A percentile compares a stretch with the other conserved stretches of the same genome.
These are phyloP conservation scores for Mylabris sibirica DNA, from an alignment of 2,888 invertebrate genomes.

Conservation along the genomic window DNA sequence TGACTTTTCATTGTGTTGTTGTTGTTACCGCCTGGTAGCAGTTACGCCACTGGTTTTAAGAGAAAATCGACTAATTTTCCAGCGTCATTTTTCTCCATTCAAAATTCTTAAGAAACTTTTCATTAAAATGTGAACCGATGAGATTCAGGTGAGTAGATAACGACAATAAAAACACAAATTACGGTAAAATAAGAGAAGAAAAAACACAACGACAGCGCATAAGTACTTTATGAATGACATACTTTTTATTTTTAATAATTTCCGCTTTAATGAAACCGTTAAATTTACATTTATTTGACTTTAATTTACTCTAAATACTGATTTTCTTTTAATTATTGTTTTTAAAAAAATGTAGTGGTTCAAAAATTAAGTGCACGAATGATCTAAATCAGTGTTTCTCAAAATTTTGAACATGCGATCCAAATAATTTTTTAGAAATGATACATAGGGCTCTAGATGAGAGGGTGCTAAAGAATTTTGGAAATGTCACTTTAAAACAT, in stretches of 20 bases:
- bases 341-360: too few relatives aligned
- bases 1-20: too few relatives aligned
- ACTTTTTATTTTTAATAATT: constrained; percentile 7
- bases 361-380: neutral
- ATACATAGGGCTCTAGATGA: too few relatives aligned
- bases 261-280: constrained; percentile 2
- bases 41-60: neutral
- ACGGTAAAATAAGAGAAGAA: neutral
- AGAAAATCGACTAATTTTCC: neutral
- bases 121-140: neutral
- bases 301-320: neutral
- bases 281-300: neutral
- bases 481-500: too few relatives aligned
- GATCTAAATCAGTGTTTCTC: too few relatives aligned
- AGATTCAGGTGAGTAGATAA: constrained; percentile 4
- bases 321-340: too few relatives aligned
- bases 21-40: too few relatives aligned
- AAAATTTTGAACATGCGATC: too few relatives aligned
- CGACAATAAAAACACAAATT: neutral
- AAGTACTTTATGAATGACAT: neutral
- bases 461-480: too few relatives aligned
- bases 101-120: neutral
- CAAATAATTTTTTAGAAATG: too few relatives aligned
- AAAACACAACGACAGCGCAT: neutral
- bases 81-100: too few relatives aligned